Evolutionary conservation across 2,797 vertebrate species (phyloP).

Genomic region (Valencia hispanica): DNA sequence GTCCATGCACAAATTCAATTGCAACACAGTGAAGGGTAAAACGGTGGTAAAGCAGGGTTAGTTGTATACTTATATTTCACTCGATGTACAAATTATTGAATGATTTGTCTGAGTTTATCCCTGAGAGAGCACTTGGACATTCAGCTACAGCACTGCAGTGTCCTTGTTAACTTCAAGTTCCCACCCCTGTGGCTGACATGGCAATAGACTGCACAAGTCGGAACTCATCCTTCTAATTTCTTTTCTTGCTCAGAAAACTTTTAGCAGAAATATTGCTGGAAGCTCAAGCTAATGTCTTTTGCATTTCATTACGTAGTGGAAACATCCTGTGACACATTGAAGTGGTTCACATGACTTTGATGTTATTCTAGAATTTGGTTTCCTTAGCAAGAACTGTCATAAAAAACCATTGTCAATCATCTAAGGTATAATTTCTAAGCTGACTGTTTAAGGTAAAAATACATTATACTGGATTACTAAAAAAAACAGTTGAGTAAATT

Average conservation of each 20-base stretch:
- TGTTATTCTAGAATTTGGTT: background rate
- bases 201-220: slow-evolving; percentile 4
- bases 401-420: background rate
- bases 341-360: background rate
- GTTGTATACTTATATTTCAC: slow-evolving; percentile 12
- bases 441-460: background rate
- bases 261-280: background rate
- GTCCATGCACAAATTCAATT: slow-evolving; percentile 35
- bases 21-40: slow-evolving; percentile 14
- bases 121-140: slow-evolving; percentile 14
- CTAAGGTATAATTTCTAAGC: background rate
- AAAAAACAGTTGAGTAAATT: background rate
- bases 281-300: slow-evolving; percentile 16
- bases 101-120: slow-evolving; percentile 13
- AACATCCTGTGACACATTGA: background rate
- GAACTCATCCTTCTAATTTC: background rate
- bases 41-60: slow-evolving; percentile 2
- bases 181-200: slow-evolving; percentile 20
- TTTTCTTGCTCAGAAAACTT: slow-evolving; percentile 3
- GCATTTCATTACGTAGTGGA: slow-evolving; percentile 9
- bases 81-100: slow-evolving; percentile 7
- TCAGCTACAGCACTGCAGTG: slow-evolving; percentile 9
- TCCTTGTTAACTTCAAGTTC: slow-evolving; percentile 32
- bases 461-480: background rate
- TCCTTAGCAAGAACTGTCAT: background rate